These are phyloP conservation scores for Amphiprion ocellaris DNA, from an alignment of 2,113 vertebrate genomes.

Conservation along the genomic window DNA sequence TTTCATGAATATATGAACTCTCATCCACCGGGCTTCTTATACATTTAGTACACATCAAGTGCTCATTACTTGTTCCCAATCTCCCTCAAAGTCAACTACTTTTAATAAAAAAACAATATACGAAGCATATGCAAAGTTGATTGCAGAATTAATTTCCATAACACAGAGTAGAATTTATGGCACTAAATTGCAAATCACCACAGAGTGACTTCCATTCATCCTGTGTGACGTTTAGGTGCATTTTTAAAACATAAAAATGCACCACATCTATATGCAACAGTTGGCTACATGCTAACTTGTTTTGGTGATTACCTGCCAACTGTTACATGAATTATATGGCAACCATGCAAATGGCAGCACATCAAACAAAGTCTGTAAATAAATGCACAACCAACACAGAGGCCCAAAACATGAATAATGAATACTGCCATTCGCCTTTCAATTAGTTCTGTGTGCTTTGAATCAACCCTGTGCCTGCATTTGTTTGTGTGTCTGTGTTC, in stretches of 20 bases:
- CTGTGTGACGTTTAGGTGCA: too few species aligned
- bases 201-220: too few species aligned
- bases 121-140: slow-evolving; percentile 49
- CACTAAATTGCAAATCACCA: not conserved
- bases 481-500: slow-evolving; percentile 9
- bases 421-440: slow-evolving; percentile 68
- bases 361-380: slow-evolving; percentile 64
- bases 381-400: slow-evolving; percentile 40
- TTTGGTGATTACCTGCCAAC: slow-evolving; percentile 32
- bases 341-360: slow-evolving; percentile 48
- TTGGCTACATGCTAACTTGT: slow-evolving; percentile 2
- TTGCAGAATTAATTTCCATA: not conserved
- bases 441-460: slow-evolving; percentile 75
- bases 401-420: slow-evolving; percentile 73
- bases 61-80: slow-evolving; percentile 19
- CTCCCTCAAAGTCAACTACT: slow-evolving; percentile 22
- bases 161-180: slow-evolving; percentile 2
- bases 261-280: slow-evolving; percentile 6
- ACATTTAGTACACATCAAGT: slow-evolving; percentile 26
- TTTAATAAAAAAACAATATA: slow-evolving; percentile 37
- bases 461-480: slow-evolving; percentile 42
- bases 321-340: slow-evolving; percentile 37
- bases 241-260: not conserved
- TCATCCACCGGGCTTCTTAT: not conserved
- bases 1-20: slow-evolving; percentile 4